Percentiles rank a stretch among this genome's conserved stretches.
phyloP scores from a whole-genome alignment of 30 jellyfish, hydroid and myxozoan species.

The Rhopilema esculentum region DNA sequence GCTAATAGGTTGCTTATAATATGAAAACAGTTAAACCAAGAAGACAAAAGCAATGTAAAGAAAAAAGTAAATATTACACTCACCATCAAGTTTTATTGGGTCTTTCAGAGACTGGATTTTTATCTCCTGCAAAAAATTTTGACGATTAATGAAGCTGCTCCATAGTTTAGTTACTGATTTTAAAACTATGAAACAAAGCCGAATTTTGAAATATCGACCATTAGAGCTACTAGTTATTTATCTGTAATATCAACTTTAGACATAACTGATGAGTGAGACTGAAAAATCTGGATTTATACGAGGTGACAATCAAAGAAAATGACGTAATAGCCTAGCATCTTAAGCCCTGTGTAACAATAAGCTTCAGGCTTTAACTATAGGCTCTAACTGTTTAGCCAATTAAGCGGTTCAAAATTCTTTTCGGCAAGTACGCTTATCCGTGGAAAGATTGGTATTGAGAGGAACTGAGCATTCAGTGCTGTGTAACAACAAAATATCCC shows the following conservation, averaged over 20 bases:
- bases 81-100: constrained; percentile 89
- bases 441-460: background rate
- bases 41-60: background rate
- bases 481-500: background rate
- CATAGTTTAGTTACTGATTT: too few relatives aligned
- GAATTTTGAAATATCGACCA: too few relatives aligned
- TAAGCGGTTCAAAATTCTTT: background rate
- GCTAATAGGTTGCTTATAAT: too few relatives aligned
- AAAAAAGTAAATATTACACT: background rate
- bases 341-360: too few relatives aligned
- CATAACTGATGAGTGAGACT: background rate
- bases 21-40: too few relatives aligned
- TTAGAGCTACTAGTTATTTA: too few relatives aligned
- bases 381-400: background rate
- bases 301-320: background rate
- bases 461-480: background rate
- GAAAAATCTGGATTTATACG: background rate
- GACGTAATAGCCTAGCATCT: background rate
- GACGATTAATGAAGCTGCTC: background rate
- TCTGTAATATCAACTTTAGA: too few relatives aligned
- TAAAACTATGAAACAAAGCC: too few relatives aligned
- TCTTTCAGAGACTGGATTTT: constrained; percentile 81
- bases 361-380: background rate
- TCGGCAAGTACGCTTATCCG: background rate
- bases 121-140: constrained; percentile 68